phyloP scores from a whole-genome alignment of 2,797 vertebrate genomes.

The Echiichthys vipera region DNA sequence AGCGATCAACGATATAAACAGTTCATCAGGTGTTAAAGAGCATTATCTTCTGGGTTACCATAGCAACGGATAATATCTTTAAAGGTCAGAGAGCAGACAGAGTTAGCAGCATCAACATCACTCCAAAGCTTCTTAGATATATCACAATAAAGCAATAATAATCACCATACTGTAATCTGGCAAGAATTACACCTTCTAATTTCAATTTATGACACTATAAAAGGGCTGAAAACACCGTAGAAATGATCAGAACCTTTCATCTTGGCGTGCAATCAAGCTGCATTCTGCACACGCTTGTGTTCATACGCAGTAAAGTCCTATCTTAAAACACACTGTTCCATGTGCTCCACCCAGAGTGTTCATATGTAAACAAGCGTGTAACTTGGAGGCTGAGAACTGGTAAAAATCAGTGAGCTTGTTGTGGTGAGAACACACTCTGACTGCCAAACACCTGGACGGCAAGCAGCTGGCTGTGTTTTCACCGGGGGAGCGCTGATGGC shows the following conservation, averaged over 20 bases:
- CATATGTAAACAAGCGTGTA: constrained; percentile 17
- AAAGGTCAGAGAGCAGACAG: too few relatives aligned
- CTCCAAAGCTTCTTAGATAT: too few relatives aligned
- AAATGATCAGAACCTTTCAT: not conserved
- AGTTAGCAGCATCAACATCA: too few relatives aligned
- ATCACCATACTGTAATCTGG: not conserved
- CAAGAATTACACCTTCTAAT: constrained; percentile 1
- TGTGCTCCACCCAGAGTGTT: constrained; percentile 15
- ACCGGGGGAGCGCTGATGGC: not conserved
- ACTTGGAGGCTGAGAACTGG: constrained; percentile 6
- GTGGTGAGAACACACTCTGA: constrained; percentile 17
- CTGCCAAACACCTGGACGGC: constrained; percentile 46
- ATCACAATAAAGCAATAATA: too few relatives aligned
- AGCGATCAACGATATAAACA: too few relatives aligned
- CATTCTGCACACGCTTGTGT: not conserved
- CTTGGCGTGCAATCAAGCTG: not conserved
- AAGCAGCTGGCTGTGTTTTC: constrained; percentile 7
- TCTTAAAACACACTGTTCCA: not conserved
- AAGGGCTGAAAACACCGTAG: not conserved
- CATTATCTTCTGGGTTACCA: too few relatives aligned
- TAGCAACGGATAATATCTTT: too few relatives aligned
- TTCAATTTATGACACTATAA: not conserved
- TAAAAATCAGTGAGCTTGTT: not conserved
- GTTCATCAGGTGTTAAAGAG: too few relatives aligned
- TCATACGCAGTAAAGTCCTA: not conserved